Conservation (phyloP, 2,888 invertebrate genomes). For the Mystacides longicornis region DNA sequence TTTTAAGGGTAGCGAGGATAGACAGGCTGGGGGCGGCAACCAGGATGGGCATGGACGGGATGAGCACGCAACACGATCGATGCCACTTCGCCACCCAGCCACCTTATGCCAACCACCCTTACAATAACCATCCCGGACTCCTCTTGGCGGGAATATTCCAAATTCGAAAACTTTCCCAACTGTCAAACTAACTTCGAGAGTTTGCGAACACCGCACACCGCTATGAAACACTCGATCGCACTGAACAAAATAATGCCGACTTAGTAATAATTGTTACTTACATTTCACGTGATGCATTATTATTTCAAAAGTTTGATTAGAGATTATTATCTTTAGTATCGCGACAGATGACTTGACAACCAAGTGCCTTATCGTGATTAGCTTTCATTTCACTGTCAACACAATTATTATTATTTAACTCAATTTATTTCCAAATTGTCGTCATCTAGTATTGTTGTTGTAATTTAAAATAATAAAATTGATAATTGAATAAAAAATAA, state of each 20-base stretch:
- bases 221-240: too few species aligned
- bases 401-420: too few species aligned
- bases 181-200: neutral
- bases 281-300: too few species aligned
- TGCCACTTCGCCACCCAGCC: constrained; percentile 14
- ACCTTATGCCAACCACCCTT: neutral
- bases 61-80: constrained; percentile 24
- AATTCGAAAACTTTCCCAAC: constrained; percentile 1
- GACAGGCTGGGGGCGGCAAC: constrained; percentile 11
- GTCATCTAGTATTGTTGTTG: too few species aligned
- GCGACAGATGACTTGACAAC: neutral
- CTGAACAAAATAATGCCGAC: too few species aligned
- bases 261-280: too few species aligned
- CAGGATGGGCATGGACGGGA: constrained; percentile 9
- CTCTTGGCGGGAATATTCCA: constrained; percentile 14
- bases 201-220: neutral
- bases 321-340: neutral
- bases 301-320: neutral
- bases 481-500: too few species aligned
- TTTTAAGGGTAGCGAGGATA: constrained; percentile 16
- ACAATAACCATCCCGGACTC: constrained; percentile 4
- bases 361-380: neutral
- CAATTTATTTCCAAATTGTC: too few species aligned
- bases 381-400: constrained; percentile 1
- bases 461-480: too few species aligned